A percentile compares a stretch with the other conserved stretches of the same genome.
These are phyloP conservation scores for Drosophila malerkotliana DNA, from an alignment of 1,140 invertebrate species.

Conservation along the genomic window DNA sequence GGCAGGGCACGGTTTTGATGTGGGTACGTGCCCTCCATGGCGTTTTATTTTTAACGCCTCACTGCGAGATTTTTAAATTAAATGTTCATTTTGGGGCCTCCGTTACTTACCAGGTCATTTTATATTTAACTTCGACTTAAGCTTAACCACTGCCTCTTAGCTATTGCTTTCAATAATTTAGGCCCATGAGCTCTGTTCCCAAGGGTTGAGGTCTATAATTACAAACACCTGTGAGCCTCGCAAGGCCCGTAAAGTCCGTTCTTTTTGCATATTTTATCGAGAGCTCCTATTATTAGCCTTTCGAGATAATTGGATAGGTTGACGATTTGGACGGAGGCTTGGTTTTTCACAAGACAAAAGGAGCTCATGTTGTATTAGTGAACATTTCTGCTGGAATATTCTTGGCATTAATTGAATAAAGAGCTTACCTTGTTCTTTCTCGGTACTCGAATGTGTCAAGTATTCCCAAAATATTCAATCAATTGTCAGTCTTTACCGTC, in stretches of 20 bases:
- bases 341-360: neutral
- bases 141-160: neutral
- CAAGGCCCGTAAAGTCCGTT: neutral
- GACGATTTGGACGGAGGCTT: neutral
- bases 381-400: neutral
- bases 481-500: slow-evolving; percentile 11
- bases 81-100: slow-evolving; percentile 1
- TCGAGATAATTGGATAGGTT: slow-evolving; percentile 1
- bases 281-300: slow-evolving; percentile 23
- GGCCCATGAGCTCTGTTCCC: neutral
- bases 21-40: slow-evolving; percentile 37
- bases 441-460: slow-evolving; percentile 1
- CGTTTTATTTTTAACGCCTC: slow-evolving; percentile 32
- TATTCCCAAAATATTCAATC: slow-evolving; percentile 12
- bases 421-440: slow-evolving; percentile 5
- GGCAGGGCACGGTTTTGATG: slow-evolving; percentile 16
- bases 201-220: slow-evolving; percentile 7
- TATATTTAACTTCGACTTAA: neutral
- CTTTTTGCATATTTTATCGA: slow-evolving; percentile 17
- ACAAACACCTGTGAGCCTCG: slow-evolving; percentile 12
- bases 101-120: neutral
- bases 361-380: slow-evolving; percentile 1
- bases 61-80: slow-evolving; percentile 8
- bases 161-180: slow-evolving; percentile 21
- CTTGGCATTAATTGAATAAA: neutral